phyloP scores from a whole-genome alignment of 37 sponge, comb jelly and placozoan genomes.

The Geodia barretti region DNA sequence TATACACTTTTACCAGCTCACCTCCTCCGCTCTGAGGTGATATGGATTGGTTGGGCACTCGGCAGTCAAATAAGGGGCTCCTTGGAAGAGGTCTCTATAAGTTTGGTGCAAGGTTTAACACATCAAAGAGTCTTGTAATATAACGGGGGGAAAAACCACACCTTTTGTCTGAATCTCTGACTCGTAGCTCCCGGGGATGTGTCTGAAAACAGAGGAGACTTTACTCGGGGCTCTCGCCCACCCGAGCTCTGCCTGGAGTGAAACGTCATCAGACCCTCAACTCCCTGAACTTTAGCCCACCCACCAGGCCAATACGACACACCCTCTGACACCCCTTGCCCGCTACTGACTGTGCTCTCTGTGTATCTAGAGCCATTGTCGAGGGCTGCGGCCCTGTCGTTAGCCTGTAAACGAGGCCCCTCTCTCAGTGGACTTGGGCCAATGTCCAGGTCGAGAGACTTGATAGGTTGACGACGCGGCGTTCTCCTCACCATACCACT shows the following conservation, averaged over 20 bases:
- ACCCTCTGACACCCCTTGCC: background rate
- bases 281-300: background rate
- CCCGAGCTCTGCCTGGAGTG: background rate
- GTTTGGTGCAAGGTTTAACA: background rate
- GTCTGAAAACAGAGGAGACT: too few relatives aligned
- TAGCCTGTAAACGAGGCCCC: background rate
- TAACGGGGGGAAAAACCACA: too few relatives aligned
- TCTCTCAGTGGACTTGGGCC: background rate
- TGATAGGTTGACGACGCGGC: conserved; percentile 20
- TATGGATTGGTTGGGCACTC: background rate
- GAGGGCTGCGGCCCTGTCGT: background rate
- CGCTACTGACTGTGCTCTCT: background rate
- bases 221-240: too few relatives aligned
- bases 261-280: background rate
- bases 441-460: conserved; percentile 29
- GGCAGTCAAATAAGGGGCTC: background rate
- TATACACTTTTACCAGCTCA: background rate
- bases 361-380: background rate
- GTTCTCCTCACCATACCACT: conserved; percentile 17
- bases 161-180: background rate
- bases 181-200: too few relatives aligned
- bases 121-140: too few relatives aligned
- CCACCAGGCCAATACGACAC: background rate
- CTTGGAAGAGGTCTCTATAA: background rate
- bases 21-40: background rate